Evolutionary conservation across 2,888 invertebrate species (phyloP), one percentile per base, ranked within the genome.

Genomic region (Amblyjoppa proteus): DNA sequence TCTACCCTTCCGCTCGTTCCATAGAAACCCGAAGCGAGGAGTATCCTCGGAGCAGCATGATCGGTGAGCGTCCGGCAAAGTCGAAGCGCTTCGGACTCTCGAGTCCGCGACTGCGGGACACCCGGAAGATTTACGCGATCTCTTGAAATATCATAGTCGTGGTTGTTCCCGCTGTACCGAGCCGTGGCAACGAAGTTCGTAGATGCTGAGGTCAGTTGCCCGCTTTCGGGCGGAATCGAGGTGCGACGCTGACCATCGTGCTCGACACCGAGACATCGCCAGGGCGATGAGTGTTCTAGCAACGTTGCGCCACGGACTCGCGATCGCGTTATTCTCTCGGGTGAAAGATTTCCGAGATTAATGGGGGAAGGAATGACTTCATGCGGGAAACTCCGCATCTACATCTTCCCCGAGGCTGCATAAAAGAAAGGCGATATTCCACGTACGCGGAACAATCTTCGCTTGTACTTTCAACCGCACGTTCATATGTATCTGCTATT

Each of bases 111-210:
- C 38, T 5, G 41, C 68, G 56, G 73, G 77, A 81, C 77, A 82
- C 77, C 71, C 66, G 61, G 61, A 71, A 86, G 83, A 86, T 86
- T 88, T 87, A 86, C 86, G 83, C 80, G 86, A 88, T 85, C 83
- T 83, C 77, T 81, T 80, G 83, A 84, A 87, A 88, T 85, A 83
- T 69, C 68, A 68, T 76, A 76, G 70, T 70, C 78, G 53, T 75
- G n/a, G 56, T 71, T 56, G 78, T 70, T 49, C 53, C 7, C 45
- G 28, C 20, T 49, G 73, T 25, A 28, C 11, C 56, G 31, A 64
- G 5, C 61, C n/a, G 64, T 45, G 34, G 70, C 49, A 53, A 68
- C 45, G 68, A 83, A 78, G 58, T 78, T 74, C 58, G 69, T 41
- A 58, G 25, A 69, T 7, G 76, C 20, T 45, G 85, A 86, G 83